Evolutionary conservation across 2,113 vertebrate genomes (phyloP).

Genomic region (Rhinopomastus cyanomelas): DNA sequence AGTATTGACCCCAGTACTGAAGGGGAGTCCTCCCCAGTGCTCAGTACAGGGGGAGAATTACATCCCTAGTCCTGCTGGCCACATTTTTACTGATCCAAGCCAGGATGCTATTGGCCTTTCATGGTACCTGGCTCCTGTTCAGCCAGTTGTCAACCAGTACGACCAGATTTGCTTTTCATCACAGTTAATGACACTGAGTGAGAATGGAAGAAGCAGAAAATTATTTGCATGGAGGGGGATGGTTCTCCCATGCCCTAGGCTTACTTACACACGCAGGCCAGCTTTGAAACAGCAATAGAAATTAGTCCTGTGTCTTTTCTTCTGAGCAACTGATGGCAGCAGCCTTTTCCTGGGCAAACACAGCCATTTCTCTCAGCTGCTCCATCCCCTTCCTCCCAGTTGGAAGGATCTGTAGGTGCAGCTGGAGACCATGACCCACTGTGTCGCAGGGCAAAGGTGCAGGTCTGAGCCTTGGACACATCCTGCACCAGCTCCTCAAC

Average conservation of each 20-base stretch:
- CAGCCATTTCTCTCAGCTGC: neutral
- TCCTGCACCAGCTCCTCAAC: neutral
- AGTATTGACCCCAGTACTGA: too few relatives aligned
- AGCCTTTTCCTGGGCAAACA: neutral
- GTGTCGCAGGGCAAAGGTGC: neutral
- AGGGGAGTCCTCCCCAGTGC: too few relatives aligned
- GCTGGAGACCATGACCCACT: neutral
- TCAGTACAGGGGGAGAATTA: too few relatives aligned
- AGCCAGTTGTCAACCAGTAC: too few relatives aligned
- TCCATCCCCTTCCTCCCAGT: neutral
- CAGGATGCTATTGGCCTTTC: too few relatives aligned
- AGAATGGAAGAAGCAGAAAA: neutral
- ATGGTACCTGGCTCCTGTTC: too few relatives aligned
- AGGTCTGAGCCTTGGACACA: neutral
- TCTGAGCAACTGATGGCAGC: accelerated
- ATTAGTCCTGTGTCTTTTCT: neutral
- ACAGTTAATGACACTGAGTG: neutral
- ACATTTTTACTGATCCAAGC: too few relatives aligned
- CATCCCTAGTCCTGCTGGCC: too few relatives aligned
- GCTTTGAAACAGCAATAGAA: accelerated
- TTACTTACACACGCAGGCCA: too few relatives aligned
- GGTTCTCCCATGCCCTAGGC: accelerated
- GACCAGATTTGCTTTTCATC: too few relatives aligned
- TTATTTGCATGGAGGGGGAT: too few relatives aligned
- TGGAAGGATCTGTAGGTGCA: accelerated